These are phyloP conservation scores for Epinephelus cyanopodus DNA, from an alignment of 2,113 vertebrate species.

Conservation along the genomic window DNA sequence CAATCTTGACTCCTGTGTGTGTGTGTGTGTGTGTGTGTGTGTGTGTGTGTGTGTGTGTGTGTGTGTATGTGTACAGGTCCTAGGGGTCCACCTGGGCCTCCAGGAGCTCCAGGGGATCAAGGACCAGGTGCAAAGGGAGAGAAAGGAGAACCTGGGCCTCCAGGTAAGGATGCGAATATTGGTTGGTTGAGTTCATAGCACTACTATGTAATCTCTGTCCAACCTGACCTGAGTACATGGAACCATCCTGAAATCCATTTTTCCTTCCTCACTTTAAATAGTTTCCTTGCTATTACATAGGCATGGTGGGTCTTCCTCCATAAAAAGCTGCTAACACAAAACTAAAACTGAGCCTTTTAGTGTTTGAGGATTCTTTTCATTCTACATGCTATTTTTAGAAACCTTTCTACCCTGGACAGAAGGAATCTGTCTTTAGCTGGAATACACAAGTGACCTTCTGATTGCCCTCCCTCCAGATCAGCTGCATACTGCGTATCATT, in stretches of 20 bases:
- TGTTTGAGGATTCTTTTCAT: too few relatives aligned
- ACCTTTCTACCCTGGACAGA: too few relatives aligned
- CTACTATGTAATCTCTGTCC: background rate
- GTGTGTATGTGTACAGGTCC: slow-evolving; percentile 35
- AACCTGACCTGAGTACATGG: background rate
- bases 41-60: background rate
- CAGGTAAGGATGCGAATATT: slow-evolving; percentile 37
- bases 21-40: background rate
- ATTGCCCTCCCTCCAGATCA: too few relatives aligned
- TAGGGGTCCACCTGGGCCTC: slow-evolving; percentile 19
- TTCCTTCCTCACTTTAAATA: background rate
- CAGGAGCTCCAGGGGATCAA: slow-evolving; percentile 35
- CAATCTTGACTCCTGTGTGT: background rate
- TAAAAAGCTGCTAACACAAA: background rate
- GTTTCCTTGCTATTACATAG: background rate
- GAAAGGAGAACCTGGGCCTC: slow-evolving; percentile 36
- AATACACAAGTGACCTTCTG: too few relatives aligned
- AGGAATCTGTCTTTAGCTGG: too few relatives aligned
- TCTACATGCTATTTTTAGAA: too few relatives aligned
- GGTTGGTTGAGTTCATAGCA: background rate
- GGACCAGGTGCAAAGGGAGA: slow-evolving; percentile 63
- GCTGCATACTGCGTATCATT: too few relatives aligned
- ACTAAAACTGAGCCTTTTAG: background rate
- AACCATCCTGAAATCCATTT: background rate
- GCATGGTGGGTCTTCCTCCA: background rate